Conservation (phyloP, 92 coral and sea anemone genomes). For the Porites divaricata region DNA sequence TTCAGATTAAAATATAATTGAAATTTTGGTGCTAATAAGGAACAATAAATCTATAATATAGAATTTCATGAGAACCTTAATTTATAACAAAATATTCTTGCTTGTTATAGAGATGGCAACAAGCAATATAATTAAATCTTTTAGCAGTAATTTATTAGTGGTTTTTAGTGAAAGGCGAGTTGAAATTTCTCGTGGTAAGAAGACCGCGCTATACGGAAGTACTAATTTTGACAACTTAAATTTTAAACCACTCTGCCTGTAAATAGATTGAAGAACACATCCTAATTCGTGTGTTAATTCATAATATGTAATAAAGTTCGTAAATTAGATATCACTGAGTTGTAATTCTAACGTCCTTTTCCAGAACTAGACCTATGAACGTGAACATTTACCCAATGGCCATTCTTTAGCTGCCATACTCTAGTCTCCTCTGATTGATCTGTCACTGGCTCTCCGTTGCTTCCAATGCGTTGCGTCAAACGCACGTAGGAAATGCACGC, state of each 20-base stretch:
- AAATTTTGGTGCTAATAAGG: not conserved
- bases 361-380: constrained; percentile 75
- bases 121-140: not conserved
- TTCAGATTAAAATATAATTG: not conserved
- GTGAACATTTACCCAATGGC: constrained; percentile 90
- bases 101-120: not conserved
- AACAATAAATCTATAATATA: not conserved
- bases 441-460: constrained; percentile 73
- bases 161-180: not conserved
- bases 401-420: constrained; percentile 91
- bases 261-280: not conserved
- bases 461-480: constrained; percentile 74
- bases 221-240: not conserved
- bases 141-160: not conserved
- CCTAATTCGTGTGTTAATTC: not conserved
- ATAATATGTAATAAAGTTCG: not conserved
- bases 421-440: constrained; percentile 92
- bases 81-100: not conserved
- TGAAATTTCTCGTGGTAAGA: not conserved
- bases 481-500: constrained; percentile 96
- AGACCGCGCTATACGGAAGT: not conserved
- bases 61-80: not conserved
- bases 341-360: constrained; percentile 24
- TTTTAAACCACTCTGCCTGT: not conserved
- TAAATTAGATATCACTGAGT: not conserved